These are phyloP conservation scores for Ectemnius lituratus DNA, from an alignment of 2,888 invertebrate species.

Conservation along the genomic window DNA sequence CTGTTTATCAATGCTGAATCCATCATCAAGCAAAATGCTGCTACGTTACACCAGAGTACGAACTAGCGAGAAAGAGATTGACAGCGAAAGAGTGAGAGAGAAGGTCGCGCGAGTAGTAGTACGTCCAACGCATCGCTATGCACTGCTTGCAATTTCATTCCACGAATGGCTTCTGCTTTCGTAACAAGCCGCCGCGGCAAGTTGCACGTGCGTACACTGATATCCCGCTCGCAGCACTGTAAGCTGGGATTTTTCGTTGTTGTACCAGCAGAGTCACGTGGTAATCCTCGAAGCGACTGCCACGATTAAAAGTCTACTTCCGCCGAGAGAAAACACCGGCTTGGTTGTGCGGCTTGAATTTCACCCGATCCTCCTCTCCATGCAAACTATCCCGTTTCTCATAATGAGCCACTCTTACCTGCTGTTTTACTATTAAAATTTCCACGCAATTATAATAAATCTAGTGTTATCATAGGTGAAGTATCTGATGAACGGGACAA, in stretches of 20 bases:
- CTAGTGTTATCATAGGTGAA: no score
- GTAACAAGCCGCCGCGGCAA: slow-evolving; percentile 17
- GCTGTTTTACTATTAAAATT: no score
- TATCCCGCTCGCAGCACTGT: background rate
- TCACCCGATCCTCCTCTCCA: no score
- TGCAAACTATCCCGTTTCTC: no score
- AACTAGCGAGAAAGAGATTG: background rate
- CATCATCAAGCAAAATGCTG: background rate
- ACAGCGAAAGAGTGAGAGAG: background rate
- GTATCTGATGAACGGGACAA: background rate
- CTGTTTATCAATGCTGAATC: slow-evolving; percentile 3
- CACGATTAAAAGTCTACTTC: no score
- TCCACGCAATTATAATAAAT: no score
- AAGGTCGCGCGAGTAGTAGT: slow-evolving; percentile 9
- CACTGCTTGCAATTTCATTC: slow-evolving; percentile 38
- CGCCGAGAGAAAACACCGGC: no score
- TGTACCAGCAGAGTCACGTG: no score
- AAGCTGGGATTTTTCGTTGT: slow-evolving; percentile 11
- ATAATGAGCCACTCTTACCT: no score
- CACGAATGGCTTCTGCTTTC: slow-evolving; percentile 33
- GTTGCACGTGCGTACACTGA: slow-evolving; percentile 5
- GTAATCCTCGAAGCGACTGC: no score
- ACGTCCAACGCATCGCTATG: slow-evolving; percentile 12
- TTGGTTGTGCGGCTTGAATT: no score
- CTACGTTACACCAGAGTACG: background rate